Evolutionary conservation across 2,797 vertebrate species (phyloP).

Genomic region (Limnodromus scolopaceus): DNA sequence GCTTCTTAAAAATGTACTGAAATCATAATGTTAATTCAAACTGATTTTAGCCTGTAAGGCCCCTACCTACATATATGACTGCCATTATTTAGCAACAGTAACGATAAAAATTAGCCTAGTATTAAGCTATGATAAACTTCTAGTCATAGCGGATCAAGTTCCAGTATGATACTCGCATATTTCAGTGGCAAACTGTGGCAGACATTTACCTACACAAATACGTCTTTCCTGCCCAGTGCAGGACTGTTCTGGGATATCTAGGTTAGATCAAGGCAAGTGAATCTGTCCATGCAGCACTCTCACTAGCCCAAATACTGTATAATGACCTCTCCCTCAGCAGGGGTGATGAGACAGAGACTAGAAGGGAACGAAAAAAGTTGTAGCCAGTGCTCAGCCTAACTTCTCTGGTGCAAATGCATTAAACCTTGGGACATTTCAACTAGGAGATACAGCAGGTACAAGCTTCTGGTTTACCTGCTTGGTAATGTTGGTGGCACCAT

Average conservation of each 20-base stretch:
- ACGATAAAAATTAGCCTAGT: background rate
- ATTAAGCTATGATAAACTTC: background rate
- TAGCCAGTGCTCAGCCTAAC: background rate
- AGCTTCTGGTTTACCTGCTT: background rate
- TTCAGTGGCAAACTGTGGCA: background rate
- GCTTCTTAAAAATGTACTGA: background rate
- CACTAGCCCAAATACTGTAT: background rate
- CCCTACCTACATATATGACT: background rate
- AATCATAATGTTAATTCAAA: background rate
- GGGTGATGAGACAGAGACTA: background rate
- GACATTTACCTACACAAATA: background rate
- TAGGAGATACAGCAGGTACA: background rate
- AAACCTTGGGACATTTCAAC: background rate
- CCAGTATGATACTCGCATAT: background rate
- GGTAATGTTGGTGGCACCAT: fast-evolving
- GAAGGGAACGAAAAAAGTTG: background rate
- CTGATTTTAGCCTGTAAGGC: background rate
- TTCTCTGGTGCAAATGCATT: background rate
- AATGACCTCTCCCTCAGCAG: background rate
- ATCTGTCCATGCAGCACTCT: background rate
- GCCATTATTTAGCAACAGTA: background rate
- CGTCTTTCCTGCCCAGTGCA: background rate
- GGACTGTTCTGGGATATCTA: background rate
- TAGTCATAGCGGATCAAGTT: background rate
- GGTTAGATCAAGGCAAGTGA: background rate